Base-by-base conservation (phyloP, 2,888 invertebrate genomes). In the Anorthoa munda region DNA sequence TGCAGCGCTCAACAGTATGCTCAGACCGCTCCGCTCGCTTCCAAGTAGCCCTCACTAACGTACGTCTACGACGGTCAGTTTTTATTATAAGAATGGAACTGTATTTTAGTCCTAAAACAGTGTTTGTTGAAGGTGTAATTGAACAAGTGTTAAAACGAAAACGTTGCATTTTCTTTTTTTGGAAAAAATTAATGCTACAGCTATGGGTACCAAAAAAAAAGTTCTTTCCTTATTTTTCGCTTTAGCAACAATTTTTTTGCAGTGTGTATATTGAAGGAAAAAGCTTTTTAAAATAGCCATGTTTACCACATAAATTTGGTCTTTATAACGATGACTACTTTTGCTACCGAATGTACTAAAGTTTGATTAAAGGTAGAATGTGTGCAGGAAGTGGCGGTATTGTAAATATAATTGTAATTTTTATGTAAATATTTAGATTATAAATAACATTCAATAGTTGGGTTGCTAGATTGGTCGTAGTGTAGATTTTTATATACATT, bases 1-100 rank as follows among this genome's bases (percentile, higher is more conserved):
- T 99, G 99, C 96, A 98, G 98, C 90, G 97, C 98, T 59, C 99
- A 99, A 94, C 97, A 98, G 80, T 99, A 99, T 93, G 97, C 98
- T 79, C 96, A 96, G 77, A 97, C 98, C 86, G 97, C 97, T 86
- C 98, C 98, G 39, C 96, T 98, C 77, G 98, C 98, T 66, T 97
- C 98, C 90, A 98, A 98, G 97, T 98, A 97, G 97, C 96, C 94
- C 90, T 77, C 77, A 83, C 71, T 85, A 39, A 69, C 79, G 64
- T 81, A 64, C 72, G 92, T 78, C 48, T 67, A 77, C 64, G 78
- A 79, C 21, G 66, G 82, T 59, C 85, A 84, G 82, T 79, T 76
- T 67, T 46, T 80, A 59, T 55, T 56, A 11, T 82, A 67, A 63
- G n/a, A 53, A 55, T 18, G 48, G 60, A 73, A 75, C 61, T 65